Conservation (phyloP, 2,113 vertebrate genomes). For the Brachionichthys hirsutus region DNA sequence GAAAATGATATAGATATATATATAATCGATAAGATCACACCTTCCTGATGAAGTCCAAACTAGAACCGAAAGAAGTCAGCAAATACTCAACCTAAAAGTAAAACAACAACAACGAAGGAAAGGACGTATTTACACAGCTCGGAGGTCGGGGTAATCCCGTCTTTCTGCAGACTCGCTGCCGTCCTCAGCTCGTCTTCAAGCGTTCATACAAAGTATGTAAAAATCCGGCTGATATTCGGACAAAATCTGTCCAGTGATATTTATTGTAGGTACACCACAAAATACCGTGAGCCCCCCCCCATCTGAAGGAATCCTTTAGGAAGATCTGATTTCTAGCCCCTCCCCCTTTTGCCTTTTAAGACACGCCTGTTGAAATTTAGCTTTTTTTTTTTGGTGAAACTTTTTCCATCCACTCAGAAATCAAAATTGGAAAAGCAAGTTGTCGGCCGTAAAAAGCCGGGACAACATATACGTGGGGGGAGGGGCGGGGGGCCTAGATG, state of each 20-base stretch:
- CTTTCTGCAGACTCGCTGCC: constrained; percentile 76
- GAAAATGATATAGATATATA: constrained; percentile 64
- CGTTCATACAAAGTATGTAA: constrained; percentile 73
- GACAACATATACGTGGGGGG: constrained; percentile 80
- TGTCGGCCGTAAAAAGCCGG: constrained; percentile 74
- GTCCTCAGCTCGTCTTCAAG: constrained; percentile 52
- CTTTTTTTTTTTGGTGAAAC: constrained; percentile 77
- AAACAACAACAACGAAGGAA: no score
- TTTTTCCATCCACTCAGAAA: constrained; percentile 75
- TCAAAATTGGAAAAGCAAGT: constrained; percentile 84
- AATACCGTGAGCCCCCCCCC: constrained; percentile 86
- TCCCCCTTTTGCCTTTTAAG: constrained; percentile 80
- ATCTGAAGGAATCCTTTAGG: constrained; percentile 93
- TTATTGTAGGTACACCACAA: constrained; percentile 90
- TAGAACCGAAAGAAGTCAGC: constrained; percentile 60
- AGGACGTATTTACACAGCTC: constrained; percentile 97
- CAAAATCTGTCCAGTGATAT: constrained; percentile 91
- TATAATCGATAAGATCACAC: constrained; percentile 64
- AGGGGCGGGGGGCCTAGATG: constrained; percentile 83
- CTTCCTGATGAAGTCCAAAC: constrained; percentile 83
- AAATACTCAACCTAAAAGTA: constrained; percentile 77
- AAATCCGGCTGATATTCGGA: constrained; percentile 84
- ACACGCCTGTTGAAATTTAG: constrained; percentile 73
- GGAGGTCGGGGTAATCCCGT: constrained; percentile 88
- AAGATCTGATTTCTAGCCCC: constrained; percentile 93